A percentile compares a stretch with the other conserved stretches of the same genome.
phyloP scores from a whole-genome alignment of 2,113 vertebrate species.

The Amblyopsis rosae region DNA sequence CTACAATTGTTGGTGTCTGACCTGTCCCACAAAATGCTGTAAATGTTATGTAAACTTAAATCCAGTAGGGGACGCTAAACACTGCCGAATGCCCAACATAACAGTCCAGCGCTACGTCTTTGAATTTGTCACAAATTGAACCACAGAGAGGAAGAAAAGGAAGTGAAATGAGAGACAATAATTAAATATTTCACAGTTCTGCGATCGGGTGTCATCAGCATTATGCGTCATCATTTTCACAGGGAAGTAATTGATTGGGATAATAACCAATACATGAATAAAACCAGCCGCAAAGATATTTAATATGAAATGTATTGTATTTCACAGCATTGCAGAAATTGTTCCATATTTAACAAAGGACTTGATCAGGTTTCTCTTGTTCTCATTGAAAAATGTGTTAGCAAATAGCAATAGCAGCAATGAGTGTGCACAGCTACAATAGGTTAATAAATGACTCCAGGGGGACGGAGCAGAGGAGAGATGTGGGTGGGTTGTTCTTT shows the following conservation, averaged over 20 bases:
- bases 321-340: background rate
- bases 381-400: too few relatives aligned
- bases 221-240: conserved; percentile 24
- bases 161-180: conserved; percentile 37
- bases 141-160: conserved; percentile 1
- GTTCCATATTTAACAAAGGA: background rate
- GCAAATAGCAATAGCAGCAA: too few relatives aligned
- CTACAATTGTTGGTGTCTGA: too few relatives aligned
- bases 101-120: background rate
- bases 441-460: too few relatives aligned
- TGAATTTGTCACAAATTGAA: conserved; percentile 1
- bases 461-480: too few relatives aligned
- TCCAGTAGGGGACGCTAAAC: conserved; percentile 32
- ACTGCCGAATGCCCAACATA: background rate
- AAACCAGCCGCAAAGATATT: conserved; percentile 2
- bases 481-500: too few relatives aligned
- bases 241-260: conserved; percentile 4
- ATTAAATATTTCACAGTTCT: conserved; percentile 35
- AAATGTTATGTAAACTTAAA: too few relatives aligned
- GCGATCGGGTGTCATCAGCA: background rate
- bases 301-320: background rate
- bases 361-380: too few relatives aligned
- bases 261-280: conserved; percentile 11
- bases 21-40: too few relatives aligned
- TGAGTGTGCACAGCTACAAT: too few relatives aligned